phyloP scores from a whole-genome alignment of 1,140 invertebrate genomes.

The Adoxophyes honmai region DNA sequence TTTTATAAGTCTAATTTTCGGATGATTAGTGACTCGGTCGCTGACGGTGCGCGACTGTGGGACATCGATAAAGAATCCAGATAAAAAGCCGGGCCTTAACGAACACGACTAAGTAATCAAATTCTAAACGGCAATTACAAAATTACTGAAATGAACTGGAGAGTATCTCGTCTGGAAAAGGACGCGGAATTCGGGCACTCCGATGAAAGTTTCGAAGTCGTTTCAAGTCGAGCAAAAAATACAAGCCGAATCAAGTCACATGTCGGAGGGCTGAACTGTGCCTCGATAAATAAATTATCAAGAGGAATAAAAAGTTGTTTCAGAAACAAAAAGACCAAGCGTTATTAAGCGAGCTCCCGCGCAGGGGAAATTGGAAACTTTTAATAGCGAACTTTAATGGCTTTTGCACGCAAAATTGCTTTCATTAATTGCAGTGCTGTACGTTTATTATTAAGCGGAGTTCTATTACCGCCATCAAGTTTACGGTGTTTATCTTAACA shows the following conservation, averaged over 20 bases:
- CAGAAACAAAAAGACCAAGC: conserved; percentile 24
- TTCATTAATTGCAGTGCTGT: conserved; percentile 39
- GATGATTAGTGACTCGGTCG: conserved; percentile 49
- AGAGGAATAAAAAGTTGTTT: conserved; percentile 19
- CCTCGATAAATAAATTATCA: conserved; percentile 52
- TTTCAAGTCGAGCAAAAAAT: conserved; percentile 15
- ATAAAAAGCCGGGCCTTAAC: conserved; percentile 32
- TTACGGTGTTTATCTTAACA: conserved; percentile 29
- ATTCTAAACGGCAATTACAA: conserved; percentile 25
- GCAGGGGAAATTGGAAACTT: conserved; percentile 43
- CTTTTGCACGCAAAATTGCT: conserved; percentile 45
- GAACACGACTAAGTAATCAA: conserved; percentile 29
- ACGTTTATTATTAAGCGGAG: conserved; percentile 38
- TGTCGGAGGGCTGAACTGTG: conserved; percentile 18
- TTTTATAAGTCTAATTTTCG: conserved; percentile 50
- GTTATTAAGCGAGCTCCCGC: conserved; percentile 36
- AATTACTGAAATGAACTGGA: conserved; percentile 26
- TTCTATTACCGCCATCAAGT: conserved; percentile 34
- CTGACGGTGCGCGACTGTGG: conserved; percentile 29
- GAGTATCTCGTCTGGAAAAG: conserved; percentile 19
- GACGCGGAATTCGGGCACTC: conserved; percentile 12
- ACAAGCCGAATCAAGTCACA: background rate
- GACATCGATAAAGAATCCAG: conserved; percentile 39
- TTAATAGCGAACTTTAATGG: conserved; percentile 43
- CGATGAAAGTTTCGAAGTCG: conserved; percentile 33